Conservation (phyloP, 2,888 invertebrate genomes). For the Chloroclysta siterata region DNA sequence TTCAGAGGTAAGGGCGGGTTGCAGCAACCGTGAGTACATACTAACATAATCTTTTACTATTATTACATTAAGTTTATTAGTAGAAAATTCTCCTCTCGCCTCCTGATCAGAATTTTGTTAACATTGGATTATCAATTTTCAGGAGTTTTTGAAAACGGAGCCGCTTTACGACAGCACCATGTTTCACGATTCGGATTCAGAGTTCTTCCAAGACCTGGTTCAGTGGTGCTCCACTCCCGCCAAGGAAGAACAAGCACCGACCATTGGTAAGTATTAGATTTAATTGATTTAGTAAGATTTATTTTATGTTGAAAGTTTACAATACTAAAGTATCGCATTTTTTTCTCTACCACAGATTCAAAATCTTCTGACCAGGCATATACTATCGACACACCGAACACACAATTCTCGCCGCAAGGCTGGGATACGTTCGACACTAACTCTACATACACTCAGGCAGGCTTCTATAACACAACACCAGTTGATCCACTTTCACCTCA, state of each 20-base stretch:
- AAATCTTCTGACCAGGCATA: slow-evolving; percentile 69
- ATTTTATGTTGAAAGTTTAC: too few species aligned
- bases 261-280: slow-evolving; percentile 68
- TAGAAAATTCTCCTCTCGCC: slow-evolving; percentile 48
- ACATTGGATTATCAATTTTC: slow-evolving; percentile 64
- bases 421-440: slow-evolving; percentile 73
- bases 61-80: slow-evolving; percentile 57
- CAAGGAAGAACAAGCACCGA: slow-evolving; percentile 79
- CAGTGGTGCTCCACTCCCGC: slow-evolving; percentile 84
- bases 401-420: slow-evolving; percentile 74
- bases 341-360: slow-evolving; percentile 60
- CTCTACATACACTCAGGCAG: slow-evolving; percentile 65
- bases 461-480: slow-evolving; percentile 62
- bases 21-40: slow-evolving; percentile 76
- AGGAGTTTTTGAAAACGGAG: slow-evolving; percentile 79
- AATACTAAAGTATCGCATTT: not conserved
- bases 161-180: slow-evolving; percentile 73
- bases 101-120: slow-evolving; percentile 45
- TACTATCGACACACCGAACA: slow-evolving; percentile 75
- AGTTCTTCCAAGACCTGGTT: slow-evolving; percentile 89
- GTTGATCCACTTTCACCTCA: slow-evolving; percentile 65
- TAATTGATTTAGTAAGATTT: not conserved
- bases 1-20: slow-evolving; percentile 73
- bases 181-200: slow-evolving; percentile 84
- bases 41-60: slow-evolving; percentile 50